A percentile compares a stretch with the other conserved stretches of the same genome.
phyloP scores from a whole-genome alignment of 2,113 vertebrate species.

The Leptobrachium leishanense region DNA sequence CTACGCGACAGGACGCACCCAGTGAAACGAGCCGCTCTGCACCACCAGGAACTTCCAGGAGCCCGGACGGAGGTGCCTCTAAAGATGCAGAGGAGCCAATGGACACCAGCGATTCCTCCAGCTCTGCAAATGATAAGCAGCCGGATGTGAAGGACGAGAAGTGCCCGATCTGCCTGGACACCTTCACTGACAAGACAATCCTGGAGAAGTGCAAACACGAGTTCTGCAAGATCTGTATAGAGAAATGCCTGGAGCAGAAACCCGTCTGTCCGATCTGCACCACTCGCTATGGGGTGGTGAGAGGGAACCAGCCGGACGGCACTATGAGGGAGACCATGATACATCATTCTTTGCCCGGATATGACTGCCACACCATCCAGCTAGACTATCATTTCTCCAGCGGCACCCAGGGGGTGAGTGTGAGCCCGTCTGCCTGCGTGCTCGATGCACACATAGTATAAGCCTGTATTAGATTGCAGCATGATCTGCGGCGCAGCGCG shows the following conservation, averaged over 20 bases:
- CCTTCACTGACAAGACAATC: slow-evolving; percentile 51
- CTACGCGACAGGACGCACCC: too few relatives aligned
- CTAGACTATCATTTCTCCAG: slow-evolving; percentile 11
- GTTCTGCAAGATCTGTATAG: slow-evolving; percentile 64
- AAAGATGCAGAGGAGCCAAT: neutral
- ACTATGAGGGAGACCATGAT: accelerated
- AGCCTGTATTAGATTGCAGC: too few relatives aligned
- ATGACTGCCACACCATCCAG: slow-evolving; percentile 57
- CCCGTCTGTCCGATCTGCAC: slow-evolving; percentile 64
- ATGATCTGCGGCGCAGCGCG: too few relatives aligned
- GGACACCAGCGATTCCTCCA: slow-evolving; percentile 15
- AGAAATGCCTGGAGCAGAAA: slow-evolving; percentile 47
- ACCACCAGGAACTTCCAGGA: accelerated
- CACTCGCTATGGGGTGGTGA: slow-evolving; percentile 50
- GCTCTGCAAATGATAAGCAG: neutral
- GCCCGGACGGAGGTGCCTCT: slow-evolving; percentile 16
- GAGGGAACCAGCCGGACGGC: slow-evolving; percentile 68
- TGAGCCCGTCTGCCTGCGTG: neutral
- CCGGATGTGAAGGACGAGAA: neutral
- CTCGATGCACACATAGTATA: too few relatives aligned
- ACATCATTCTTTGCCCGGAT: neutral
- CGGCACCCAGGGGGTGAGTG: slow-evolving; percentile 71
- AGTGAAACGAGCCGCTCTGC: neutral
- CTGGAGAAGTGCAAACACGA: slow-evolving; percentile 68
- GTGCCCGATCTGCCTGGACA: slow-evolving; percentile 64